These are phyloP conservation scores for Tanaodytes sp. DNA, from an alignment of 2,888 invertebrate genomes.

Conservation along the genomic window DNA sequence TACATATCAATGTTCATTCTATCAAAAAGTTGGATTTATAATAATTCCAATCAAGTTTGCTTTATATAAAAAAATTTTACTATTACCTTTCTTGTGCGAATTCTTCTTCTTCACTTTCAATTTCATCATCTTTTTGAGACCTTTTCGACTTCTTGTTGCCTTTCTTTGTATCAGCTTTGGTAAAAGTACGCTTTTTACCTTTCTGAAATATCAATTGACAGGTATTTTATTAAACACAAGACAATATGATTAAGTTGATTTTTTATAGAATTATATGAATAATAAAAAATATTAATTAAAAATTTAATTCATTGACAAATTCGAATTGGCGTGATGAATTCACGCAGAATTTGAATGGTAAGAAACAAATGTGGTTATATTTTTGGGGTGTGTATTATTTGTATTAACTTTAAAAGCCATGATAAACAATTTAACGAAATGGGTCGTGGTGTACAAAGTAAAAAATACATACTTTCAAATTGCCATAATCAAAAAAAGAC, in stretches of 20 bases:
- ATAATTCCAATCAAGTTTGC: too few relatives aligned
- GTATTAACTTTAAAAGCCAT: too few relatives aligned
- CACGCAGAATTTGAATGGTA: too few relatives aligned
- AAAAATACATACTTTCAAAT: conserved; percentile 10
- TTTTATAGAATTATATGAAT: not conserved
- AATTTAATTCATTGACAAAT: not conserved
- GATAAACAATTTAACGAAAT: too few relatives aligned
- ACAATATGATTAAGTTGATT: too few relatives aligned
- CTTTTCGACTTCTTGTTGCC: conserved; percentile 49
- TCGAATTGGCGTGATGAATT: too few relatives aligned
- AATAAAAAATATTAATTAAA: not conserved
- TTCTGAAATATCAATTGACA: conserved; percentile 8
- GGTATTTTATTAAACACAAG: not conserved
- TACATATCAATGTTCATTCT: too few relatives aligned
- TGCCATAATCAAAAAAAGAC: conserved; percentile 24
- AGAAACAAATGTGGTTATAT: too few relatives aligned
- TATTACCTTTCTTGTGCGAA: conserved; percentile 65
- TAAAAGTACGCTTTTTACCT: conserved; percentile 15
- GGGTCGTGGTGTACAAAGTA: too few relatives aligned
- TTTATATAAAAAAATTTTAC: too few relatives aligned
- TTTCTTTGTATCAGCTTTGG: conserved; percentile 58
- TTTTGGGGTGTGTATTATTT: too few relatives aligned
- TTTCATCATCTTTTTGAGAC: conserved; percentile 61
- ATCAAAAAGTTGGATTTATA: too few relatives aligned
- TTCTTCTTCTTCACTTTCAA: conserved; percentile 70